These are phyloP conservation scores for Piliocolobus tephrosceles DNA, from an alignment of 2,113 vertebrate species.

Conservation along the genomic window DNA sequence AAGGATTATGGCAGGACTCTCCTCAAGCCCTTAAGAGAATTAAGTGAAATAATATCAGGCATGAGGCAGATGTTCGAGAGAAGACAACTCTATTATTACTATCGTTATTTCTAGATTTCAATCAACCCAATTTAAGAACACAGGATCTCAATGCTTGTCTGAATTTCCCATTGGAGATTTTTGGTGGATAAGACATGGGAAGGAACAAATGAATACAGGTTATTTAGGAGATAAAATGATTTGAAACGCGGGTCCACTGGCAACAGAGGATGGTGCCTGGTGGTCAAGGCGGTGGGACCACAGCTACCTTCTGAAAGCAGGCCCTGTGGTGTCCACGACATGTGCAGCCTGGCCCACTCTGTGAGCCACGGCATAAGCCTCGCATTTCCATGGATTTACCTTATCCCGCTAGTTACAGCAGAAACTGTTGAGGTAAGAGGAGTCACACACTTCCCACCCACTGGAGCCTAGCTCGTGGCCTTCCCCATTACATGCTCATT, in stretches of 20 bases:
- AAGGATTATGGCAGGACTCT: background rate
- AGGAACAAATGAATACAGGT: background rate
- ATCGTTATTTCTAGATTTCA: background rate
- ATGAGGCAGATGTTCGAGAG: background rate
- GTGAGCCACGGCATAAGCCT: background rate
- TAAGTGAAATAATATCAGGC: background rate
- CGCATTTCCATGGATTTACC: background rate
- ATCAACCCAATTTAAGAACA: background rate
- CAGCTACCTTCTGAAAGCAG: background rate
- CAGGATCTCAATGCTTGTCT: background rate
- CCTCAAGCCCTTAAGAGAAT: background rate
- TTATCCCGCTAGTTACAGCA: background rate
- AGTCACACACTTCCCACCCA: background rate
- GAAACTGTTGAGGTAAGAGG: background rate
- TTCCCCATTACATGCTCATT: background rate
- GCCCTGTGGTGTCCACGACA: background rate
- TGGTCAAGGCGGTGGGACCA: background rate
- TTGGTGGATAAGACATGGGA: background rate
- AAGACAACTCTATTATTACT: background rate
- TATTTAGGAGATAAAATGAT: background rate
- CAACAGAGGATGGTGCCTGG: background rate
- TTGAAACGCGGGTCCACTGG: background rate
- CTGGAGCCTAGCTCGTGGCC: background rate
- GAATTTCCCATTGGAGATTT: background rate
- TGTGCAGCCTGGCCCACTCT: background rate